phyloP scores from a whole-genome alignment of 2,888 invertebrate genomes.

The Zaprionus bogoriensis region DNA sequence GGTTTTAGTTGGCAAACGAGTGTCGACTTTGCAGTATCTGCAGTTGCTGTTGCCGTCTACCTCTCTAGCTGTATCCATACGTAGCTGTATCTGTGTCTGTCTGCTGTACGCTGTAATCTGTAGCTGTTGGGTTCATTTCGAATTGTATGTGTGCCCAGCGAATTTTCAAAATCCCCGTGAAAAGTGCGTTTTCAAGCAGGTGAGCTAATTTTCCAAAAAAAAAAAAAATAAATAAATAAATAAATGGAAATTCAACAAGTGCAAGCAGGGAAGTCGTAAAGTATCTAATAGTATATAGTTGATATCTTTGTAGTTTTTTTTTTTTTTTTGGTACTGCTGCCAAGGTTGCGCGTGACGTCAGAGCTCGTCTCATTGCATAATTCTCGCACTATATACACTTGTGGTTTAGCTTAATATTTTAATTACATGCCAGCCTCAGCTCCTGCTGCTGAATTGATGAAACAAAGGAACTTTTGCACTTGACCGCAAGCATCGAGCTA shows the following conservation, averaged over 20 bases:
- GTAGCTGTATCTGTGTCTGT: not conserved
- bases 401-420: not conserved
- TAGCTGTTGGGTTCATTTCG: conserved; percentile 6
- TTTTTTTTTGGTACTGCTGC: conserved; percentile 32
- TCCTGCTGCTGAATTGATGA: too few relatives aligned
- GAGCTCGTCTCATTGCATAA: conserved; percentile 56
- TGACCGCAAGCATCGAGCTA: conserved; percentile 68
- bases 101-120: conserved; percentile 7
- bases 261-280: too few relatives aligned
- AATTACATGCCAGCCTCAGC: not conserved
- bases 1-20: conserved; percentile 74
- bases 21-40: conserved; percentile 80
- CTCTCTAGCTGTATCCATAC: conserved; percentile 5
- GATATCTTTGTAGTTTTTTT: not conserved
- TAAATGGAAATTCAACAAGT: too few relatives aligned
- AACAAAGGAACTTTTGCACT: not conserved
- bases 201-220: not conserved
- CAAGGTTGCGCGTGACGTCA: conserved; percentile 69
- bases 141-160: too few relatives aligned
- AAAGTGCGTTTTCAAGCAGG: not conserved
- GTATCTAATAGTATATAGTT: not conserved
- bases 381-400: conserved; percentile 22
- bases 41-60: conserved; percentile 38
- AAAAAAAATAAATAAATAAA: too few relatives aligned
- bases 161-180: too few relatives aligned